phyloP scores from a whole-genome alignment of 1,140 invertebrate species.

The Ceratina calcarata region DNA sequence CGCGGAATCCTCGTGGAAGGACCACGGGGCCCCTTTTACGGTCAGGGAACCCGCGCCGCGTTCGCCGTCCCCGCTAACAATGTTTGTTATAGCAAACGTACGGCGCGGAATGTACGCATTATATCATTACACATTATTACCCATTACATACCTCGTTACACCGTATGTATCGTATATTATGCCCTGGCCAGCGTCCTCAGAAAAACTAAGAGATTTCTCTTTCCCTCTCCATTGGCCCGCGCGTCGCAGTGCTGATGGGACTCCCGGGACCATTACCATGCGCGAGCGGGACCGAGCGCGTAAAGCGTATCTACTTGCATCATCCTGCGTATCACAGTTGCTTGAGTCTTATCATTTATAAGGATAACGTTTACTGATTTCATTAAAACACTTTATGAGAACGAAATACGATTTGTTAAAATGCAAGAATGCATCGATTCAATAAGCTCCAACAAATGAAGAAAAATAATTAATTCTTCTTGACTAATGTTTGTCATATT shows the following conservation, averaged over 20 bases:
- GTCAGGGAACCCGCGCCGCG: background rate
- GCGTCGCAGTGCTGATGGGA: constrained; percentile 49
- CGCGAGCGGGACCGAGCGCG: constrained; percentile 13
- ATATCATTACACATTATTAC: constrained; percentile 75
- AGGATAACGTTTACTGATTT: too few relatives aligned
- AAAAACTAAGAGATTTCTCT: constrained; percentile 55
- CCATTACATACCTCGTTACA: constrained; percentile 74
- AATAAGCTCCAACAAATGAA: too few relatives aligned
- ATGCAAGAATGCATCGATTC: too few relatives aligned
- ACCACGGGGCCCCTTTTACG: constrained; percentile 25
- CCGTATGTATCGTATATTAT: constrained; percentile 70
- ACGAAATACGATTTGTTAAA: too few relatives aligned
- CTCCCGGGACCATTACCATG: constrained; percentile 60
- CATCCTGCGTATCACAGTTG: too few relatives aligned
- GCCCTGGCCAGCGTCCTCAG: constrained; percentile 40
- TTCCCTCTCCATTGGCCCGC: background rate
- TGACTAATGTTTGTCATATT: too few relatives aligned
- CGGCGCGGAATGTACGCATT: constrained; percentile 69
- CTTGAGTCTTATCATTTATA: too few relatives aligned
- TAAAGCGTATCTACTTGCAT: background rate
- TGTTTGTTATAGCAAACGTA: constrained; percentile 65
- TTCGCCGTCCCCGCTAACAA: constrained; percentile 53
- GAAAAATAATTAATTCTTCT: too few relatives aligned
- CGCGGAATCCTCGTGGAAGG: constrained; percentile 26
- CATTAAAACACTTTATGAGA: too few relatives aligned